Evolutionary conservation across 64 coral and sea anemone genomes (phyloP), one percentile per base, ranked within the genome.

Genomic region (Stylophora pistillata): DNA sequence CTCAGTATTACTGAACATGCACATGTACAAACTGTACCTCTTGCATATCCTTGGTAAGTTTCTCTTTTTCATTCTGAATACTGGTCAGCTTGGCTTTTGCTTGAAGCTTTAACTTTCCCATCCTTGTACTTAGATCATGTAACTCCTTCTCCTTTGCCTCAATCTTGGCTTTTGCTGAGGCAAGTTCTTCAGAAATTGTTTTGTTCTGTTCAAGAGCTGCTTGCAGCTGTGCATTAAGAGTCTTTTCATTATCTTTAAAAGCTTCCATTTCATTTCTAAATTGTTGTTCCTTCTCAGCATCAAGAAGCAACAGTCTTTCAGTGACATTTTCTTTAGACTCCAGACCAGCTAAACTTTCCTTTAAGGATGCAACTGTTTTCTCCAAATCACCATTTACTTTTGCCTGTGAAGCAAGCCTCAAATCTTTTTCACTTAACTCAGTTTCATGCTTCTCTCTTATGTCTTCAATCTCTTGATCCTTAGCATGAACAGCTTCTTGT

Each of bases 21-120:
- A 60, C 10, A 71, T 0, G 4, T 1, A 85, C 12, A 18, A 47
- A 23, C 29, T 26, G 25, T 87, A 87, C 85, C 37, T 92, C 74
- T 74, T 96, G 90, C 56, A 89, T 58, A 70, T 96, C 90, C 30
- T 92, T 63, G 5, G 88, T 33, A 70, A 98, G 65, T 15, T 91
- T 87, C 11, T 81, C 85, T n/a, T 98, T 94, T 78, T 76, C 88
- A 63, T 90, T 98, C 71, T 98, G 85, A 37, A 87, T 61, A n/a
- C 85, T 87, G 13, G 88, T 58, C 34, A 98, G 31, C 77, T 98
- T 93, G 14, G 88, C 84, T 66, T 98, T 98, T 54, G 90, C 71
- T 29, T 90, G 89, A 21, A 93, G 27, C 41, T 96, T 96, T 16
- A 90, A 53, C 60, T 96, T 96, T 58, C 81, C 71, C 53, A 96